Evolutionary conservation across 2,113 vertebrate genomes (phyloP).

Genomic region (Misgurnus mizolepis): DNA sequence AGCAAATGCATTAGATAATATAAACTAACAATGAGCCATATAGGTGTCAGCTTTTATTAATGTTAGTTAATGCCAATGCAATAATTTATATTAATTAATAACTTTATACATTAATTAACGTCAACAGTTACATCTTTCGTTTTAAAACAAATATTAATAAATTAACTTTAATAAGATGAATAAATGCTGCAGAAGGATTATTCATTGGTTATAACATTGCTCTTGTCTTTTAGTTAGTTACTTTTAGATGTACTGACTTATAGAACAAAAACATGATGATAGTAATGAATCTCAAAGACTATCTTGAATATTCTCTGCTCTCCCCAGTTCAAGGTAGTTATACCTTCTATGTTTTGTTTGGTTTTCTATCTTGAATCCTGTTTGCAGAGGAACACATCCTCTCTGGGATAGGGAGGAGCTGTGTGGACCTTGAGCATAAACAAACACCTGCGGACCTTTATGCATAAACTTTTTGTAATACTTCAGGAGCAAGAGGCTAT

Average conservation of each 20-base stretch:
- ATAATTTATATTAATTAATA: too few relatives aligned
- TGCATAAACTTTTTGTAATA: neutral
- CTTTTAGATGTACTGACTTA: neutral
- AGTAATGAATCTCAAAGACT: neutral
- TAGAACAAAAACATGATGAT: neutral
- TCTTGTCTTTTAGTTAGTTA: neutral
- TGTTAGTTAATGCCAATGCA: too few relatives aligned
- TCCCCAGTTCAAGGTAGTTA: constrained; percentile 9
- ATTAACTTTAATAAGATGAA: too few relatives aligned
- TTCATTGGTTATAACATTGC: neutral
- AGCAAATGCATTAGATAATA: too few relatives aligned
- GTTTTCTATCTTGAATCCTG: constrained; percentile 57
- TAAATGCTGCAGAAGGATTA: too few relatives aligned
- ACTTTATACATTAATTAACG: too few relatives aligned
- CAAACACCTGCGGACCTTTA: neutral
- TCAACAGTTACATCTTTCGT: too few relatives aligned
- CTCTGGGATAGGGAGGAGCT: constrained; percentile 44
- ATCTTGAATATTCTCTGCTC: neutral
- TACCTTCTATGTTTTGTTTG: constrained; percentile 54
- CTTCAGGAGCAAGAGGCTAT: too few relatives aligned
- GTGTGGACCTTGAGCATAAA: constrained; percentile 10
- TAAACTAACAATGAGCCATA: too few relatives aligned
- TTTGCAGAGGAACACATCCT: constrained; percentile 58
- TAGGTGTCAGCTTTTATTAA: too few relatives aligned
- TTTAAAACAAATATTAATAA: too few relatives aligned